Base-by-base conservation (phyloP, 2,888 invertebrate genomes). In the Laspeyria flexula region DNA sequence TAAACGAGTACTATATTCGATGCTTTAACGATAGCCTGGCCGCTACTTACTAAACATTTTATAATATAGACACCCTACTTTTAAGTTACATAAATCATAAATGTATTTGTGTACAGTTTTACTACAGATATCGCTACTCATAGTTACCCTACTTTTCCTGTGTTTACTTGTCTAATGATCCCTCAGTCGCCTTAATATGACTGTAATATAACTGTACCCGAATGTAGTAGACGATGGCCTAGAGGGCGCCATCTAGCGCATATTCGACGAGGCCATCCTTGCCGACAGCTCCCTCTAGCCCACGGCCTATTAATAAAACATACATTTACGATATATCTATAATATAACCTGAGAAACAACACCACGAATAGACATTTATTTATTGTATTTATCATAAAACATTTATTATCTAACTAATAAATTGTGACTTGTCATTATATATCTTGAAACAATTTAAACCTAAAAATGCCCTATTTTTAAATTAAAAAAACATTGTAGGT, bases 351-450 rank as follows among this genome's bases (percentile, higher is more conserved):
- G 3, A 18, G 16, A 13, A 33, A 16, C 16, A 3, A 33, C 31
- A 33, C 33, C 16, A 55, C 18, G 55, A 59, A 39, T 11, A 3
- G 23, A 33, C 29, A 54, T 51, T 44, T 6, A 53, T 47, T 11
- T 39, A 49, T 37, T 47, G 29, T 35, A 37, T 16, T 13, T 13
- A 11, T 40, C 53, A 45, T n/a, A 55, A 53, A 43, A 63, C 29
- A 49, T 48, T 48, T 29, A 30, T n/a, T 43, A 52, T 60, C 39
- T 48, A 52, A 64, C 41, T 48, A 48, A 43, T 46, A 48, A 46
- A 7, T 51, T 56, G 48, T 46, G 50, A 60, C 45, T 40, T n/a
- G n/a, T n/a, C n/a, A n/a, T n/a, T n/a, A n/a, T n/a, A n/a, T n/a
- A n/a, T n/a, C n/a, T n/a, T n/a, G n/a, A n/a, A n/a, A n/a, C n/a